These are phyloP conservation scores for Pogonocherus hispidulus DNA, from an alignment of 2,888 invertebrate species.

Conservation along the genomic window DNA sequence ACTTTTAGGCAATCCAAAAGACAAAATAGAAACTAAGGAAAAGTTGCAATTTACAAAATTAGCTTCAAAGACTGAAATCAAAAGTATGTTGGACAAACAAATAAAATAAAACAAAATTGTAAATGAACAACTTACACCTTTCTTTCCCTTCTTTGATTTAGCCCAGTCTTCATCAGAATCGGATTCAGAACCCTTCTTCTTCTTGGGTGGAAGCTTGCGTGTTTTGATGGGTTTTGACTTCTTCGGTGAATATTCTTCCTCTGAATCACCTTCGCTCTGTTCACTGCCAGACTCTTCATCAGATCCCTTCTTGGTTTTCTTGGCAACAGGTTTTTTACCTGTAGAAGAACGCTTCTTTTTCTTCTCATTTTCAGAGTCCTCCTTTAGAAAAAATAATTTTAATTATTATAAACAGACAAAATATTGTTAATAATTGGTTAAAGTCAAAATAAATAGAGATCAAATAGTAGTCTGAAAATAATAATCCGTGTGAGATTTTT, in stretches of 20 bases:
- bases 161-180: slow-evolving; percentile 81
- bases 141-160: slow-evolving; percentile 72
- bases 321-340: slow-evolving; percentile 68
- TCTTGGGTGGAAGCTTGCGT: slow-evolving; percentile 72
- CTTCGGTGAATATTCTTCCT: slow-evolving; percentile 75
- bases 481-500: too few species aligned
- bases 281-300: slow-evolving; percentile 70
- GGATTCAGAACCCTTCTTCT: slow-evolving; percentile 78
- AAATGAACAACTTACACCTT: slow-evolving; percentile 59
- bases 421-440: too few species aligned
- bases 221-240: slow-evolving; percentile 71
- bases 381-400: slow-evolving; percentile 47
- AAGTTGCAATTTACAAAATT: too few species aligned
- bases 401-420: too few species aligned
- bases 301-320: slow-evolving; percentile 71
- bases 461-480: too few species aligned
- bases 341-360: slow-evolving; percentile 73
- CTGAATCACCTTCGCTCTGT: slow-evolving; percentile 71
- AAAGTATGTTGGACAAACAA: too few species aligned
- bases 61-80: too few species aligned
- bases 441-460: too few species aligned
- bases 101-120: slow-evolving; percentile 2
- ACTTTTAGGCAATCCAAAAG: too few species aligned
- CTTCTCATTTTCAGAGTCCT: slow-evolving; percentile 70
- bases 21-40: too few species aligned